Conservation (phyloP, 2,113 vertebrate species). For the Sakesphorus luctuosus region DNA sequence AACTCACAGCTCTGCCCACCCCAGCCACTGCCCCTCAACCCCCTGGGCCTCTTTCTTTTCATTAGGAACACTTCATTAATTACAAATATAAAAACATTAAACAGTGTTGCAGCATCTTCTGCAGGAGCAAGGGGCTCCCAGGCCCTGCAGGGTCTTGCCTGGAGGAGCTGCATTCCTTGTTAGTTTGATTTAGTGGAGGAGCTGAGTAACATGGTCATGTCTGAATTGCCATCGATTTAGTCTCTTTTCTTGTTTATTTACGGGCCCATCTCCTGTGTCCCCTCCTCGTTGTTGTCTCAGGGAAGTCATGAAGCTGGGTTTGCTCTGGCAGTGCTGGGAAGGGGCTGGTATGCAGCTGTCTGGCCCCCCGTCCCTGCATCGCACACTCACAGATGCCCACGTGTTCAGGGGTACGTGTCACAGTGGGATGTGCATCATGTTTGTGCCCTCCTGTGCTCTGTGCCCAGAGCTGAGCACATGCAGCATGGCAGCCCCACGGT, state of each 20-base stretch:
- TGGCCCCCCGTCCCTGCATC: accelerated
- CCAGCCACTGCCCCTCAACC: background rate
- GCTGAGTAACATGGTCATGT: background rate
- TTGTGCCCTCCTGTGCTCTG: accelerated
- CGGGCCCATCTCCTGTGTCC: background rate
- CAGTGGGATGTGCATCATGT: accelerated
- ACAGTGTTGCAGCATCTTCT: background rate
- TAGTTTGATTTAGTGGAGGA: constrained; percentile 37
- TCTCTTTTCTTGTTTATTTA: constrained; percentile 24
- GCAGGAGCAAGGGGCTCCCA: background rate
- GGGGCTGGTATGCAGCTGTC: background rate
- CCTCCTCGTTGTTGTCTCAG: background rate
- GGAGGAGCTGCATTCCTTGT: background rate
- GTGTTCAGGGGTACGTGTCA: accelerated
- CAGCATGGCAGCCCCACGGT: accelerated
- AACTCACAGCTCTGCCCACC: background rate
- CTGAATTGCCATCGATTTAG: background rate
- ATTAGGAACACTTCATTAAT: background rate
- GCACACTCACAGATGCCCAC: background rate
- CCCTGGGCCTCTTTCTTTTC: background rate
- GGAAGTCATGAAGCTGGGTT: background rate
- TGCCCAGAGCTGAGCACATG: accelerated
- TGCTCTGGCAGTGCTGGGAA: background rate
- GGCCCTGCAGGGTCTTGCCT: background rate
- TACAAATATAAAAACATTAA: background rate